Evolutionary conservation across 1,140 invertebrate species (phyloP), one percentile per base, ranked within the genome.

Genomic region (Episyrphus balteatus): DNA sequence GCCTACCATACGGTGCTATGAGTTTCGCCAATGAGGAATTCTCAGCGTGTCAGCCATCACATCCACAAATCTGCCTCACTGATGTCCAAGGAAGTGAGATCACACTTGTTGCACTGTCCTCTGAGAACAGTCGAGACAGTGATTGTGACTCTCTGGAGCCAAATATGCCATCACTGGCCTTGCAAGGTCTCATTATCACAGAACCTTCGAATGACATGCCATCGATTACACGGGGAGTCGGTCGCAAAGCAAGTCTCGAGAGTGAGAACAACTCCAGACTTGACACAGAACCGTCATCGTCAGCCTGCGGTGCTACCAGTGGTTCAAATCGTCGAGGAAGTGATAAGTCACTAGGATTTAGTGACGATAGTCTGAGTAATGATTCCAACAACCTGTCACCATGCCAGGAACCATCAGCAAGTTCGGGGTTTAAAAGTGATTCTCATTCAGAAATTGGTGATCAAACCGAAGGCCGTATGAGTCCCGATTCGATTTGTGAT

Each of bases 51-150:
- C 51, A 71, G 64, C 66, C 71, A 55, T 69, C 63, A 13, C 75
- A 82, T 58, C 89, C 91, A 1, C 88, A 92, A 69, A 94, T 94
- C 51, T 91, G 86, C 54, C 77, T 93, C 5, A 93, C 90, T 1
- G 91, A 94, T 64, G 88, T 88, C 48, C 72, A 85, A 32, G 87
- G 86, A n/a, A 85, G 82, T 17, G 85, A 88, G 66, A 79, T 87
- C 1, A 86, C 84, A 0, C 62, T 88, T 33, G 77, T 86, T 1
- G 82, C 81, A 2, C 78, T 81, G 6, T 82, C 81, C 0, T 78
- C 77, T 0, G 78, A 80, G 52, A 79, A 80, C 48, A 82, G 76
- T 47, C 75, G 79, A 50, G 80, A 81, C 41, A 66, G 61, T 58
- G 59, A 73, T 59, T 59, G 61, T 18, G 61, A 62, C 12, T 47